Percentiles rank a stretch among this genome's conserved stretches.
Evolutionary conservation across 2,113 vertebrate species (phyloP).

Genomic region (Xiphophorus couchianus): DNA sequence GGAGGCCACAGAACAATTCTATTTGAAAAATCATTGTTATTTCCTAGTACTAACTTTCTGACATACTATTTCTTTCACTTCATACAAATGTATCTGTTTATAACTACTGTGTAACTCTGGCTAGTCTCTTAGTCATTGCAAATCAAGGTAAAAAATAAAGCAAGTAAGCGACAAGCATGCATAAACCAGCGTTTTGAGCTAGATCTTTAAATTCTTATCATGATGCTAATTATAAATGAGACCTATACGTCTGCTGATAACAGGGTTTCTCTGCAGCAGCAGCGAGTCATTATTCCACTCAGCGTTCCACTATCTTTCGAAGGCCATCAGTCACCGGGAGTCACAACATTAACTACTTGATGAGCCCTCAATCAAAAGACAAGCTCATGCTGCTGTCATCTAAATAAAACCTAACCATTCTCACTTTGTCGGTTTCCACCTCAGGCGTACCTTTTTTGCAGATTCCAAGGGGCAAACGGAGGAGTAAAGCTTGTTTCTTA

Average conservation of each 20-base stretch:
- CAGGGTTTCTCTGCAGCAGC: constrained; percentile 20
- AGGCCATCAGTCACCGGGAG: constrained; percentile 49
- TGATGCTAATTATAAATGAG: constrained; percentile 54
- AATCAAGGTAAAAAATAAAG: constrained; percentile 16
- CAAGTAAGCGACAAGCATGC: constrained; percentile 10
- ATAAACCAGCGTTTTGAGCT: constrained; percentile 14
- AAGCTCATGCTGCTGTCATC: constrained; percentile 35
- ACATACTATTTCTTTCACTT: too few species aligned
- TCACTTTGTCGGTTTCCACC: not conserved
- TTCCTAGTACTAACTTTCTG: too few species aligned
- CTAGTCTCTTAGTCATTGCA: constrained; percentile 7
- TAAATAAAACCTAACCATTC: constrained; percentile 14
- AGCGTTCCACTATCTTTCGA: constrained; percentile 34
- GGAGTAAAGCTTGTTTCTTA: constrained; percentile 9
- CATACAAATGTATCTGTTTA: not conserved
- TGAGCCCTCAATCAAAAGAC: constrained; percentile 53
- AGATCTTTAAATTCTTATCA: constrained; percentile 6
- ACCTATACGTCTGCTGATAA: constrained; percentile 36
- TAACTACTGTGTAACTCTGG: not conserved
- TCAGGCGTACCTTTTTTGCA: not conserved
- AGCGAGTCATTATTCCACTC: constrained; percentile 47
- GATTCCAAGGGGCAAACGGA: not conserved
- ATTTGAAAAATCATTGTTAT: too few species aligned
- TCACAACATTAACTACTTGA: constrained; percentile 55
- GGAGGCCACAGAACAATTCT: too few species aligned